Conservation (phyloP, 2,113 vertebrate species). For the Heterotilapia buettikoferi region DNA sequence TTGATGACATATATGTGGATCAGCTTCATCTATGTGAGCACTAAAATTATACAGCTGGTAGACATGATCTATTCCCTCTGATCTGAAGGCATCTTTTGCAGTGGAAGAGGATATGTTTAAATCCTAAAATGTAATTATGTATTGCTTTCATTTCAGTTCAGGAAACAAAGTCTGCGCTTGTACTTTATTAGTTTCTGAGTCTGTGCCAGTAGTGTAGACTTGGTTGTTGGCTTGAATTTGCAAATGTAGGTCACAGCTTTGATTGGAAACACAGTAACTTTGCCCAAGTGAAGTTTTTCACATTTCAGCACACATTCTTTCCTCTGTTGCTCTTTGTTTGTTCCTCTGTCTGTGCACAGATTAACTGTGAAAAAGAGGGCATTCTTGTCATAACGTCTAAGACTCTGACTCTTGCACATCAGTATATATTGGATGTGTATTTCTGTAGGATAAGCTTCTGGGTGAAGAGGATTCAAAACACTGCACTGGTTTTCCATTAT, state of each 20-base stretch:
- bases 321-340: background rate
- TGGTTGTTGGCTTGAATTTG: constrained; percentile 65
- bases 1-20: background rate
- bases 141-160: background rate
- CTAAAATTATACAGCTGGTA: background rate
- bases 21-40: rapidly evolving
- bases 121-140: constrained; percentile 4
- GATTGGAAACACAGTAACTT: constrained; percentile 15
- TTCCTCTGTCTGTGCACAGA: background rate
- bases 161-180: background rate
- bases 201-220: constrained; percentile 20
- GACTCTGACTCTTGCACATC: background rate
- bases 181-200: constrained; percentile 36
- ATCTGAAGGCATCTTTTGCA: background rate
- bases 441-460: background rate
- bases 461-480: background rate
- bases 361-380: background rate
- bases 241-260: constrained; percentile 64
- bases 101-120: background rate
- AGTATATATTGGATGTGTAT: background rate
- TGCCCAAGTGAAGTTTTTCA: background rate
- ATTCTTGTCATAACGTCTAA: background rate
- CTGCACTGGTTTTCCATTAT: background rate
- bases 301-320: background rate
- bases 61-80: background rate